Evolutionary conservation across 1,140 invertebrate species (phyloP).

Genomic region (Pseudoatta argentina): DNA sequence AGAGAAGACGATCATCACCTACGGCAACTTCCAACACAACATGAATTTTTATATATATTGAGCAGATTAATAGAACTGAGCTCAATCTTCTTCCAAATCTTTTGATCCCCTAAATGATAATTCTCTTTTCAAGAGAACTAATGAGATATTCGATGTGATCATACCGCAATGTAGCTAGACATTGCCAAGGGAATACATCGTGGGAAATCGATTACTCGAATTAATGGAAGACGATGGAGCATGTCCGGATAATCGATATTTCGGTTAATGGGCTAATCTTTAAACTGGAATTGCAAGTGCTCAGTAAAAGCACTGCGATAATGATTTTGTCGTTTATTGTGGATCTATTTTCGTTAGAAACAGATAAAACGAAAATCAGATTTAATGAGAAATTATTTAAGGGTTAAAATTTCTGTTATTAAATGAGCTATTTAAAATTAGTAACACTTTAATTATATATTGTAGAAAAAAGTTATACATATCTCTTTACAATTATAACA

Average conservation of each 20-base stretch:
- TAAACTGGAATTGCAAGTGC: conserved; percentile 35
- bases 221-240: conserved; percentile 27
- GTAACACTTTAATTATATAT: neutral
- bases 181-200: neutral
- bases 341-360: conserved; percentile 6
- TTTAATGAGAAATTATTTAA: neutral
- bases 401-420: neutral
- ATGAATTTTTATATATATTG: conserved; percentile 12
- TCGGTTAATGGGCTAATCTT: conserved; percentile 45
- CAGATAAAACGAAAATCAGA: neutral
- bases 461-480: neutral
- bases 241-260: conserved; percentile 31
- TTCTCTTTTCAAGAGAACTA: neutral
- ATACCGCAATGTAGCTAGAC: conserved; percentile 5
- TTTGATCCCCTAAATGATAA: neutral
- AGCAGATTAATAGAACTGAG: conserved; percentile 26
- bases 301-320: conserved; percentile 13
- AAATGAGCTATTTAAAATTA: neutral
- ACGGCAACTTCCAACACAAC: conserved; percentile 38
- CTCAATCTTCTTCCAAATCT: conserved; percentile 49
- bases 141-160: conserved; percentile 16
- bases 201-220: conserved; percentile 32
- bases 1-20: conserved; percentile 60
- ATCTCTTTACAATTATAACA: neutral
- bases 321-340: conserved; percentile 30